Evolutionary conservation across 2,888 invertebrate genomes (phyloP), one percentile per base, ranked within the genome.

Genomic region (Alentia gelatinosa): DNA sequence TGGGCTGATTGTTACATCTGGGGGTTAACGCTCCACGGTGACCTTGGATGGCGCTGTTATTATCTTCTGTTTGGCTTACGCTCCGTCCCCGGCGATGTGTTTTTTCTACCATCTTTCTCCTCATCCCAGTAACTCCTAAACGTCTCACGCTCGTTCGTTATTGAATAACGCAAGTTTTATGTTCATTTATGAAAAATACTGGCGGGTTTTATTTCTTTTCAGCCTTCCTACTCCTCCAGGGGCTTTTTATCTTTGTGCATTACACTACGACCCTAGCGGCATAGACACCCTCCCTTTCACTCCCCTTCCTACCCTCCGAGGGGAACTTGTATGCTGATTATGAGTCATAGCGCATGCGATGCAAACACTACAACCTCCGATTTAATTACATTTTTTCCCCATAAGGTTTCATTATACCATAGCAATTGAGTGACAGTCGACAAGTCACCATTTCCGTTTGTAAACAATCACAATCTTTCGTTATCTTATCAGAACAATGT

Each of bases 161-260:
- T 79, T 79, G 79, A 79, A 79, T 79, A 79, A 79, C 79, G 79
- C 79, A 79, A 79, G 79, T 79, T 79, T 79, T 79, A 79, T 79
- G 79, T 79, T 79, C 79, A 79, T 79, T 79, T 79, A 39, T n/a
- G 74, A 39, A 79, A 63, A 37, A 79, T 79, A 35, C 79, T 35
- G 79, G 79, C 79, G 37, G 39, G 79, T 79, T 68, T 79, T 79
- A 79, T 79, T 79, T 79, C 35, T 79, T 68, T 68, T 68, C 33
- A 30, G 23, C 39, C 37, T 79, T 79, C 79, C 79, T 33, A 15
- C 37, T 79, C 39, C 79, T 23, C 39, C 79, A 30, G 33, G 68
- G 68, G 68, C 68, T 68, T 68, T 68, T 68, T 68, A 68, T 68
- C 68, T 15, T 68, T 68, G 56, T 68, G 68, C 68, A 68, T 68